These are phyloP conservation scores for Drosophila pegasa DNA, from an alignment of 2,888 invertebrate genomes.

Conservation along the genomic window DNA sequence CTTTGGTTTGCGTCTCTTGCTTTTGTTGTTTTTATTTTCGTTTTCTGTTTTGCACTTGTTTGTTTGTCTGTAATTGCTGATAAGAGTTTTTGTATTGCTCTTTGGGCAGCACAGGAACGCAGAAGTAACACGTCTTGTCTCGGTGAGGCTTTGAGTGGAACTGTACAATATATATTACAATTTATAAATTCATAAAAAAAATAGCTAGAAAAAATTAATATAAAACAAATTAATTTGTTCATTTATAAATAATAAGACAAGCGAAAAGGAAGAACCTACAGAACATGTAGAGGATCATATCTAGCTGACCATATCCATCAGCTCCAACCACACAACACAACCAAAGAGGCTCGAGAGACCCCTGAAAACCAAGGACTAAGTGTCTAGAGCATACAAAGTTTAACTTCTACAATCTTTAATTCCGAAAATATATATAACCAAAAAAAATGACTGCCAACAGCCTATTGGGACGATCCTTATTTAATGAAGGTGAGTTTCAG, in stretches of 20 bases:
- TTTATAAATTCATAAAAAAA: too few relatives aligned
- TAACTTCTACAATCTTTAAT: not conserved
- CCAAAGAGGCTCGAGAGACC: constrained; percentile 61
- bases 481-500: constrained; percentile 68
- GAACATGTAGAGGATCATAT: constrained; percentile 79
- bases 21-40: too few relatives aligned
- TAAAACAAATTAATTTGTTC: not conserved
- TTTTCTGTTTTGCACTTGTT: too few relatives aligned
- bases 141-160: too few relatives aligned
- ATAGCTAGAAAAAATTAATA: not conserved
- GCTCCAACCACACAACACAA: constrained; percentile 52
- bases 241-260: constrained; percentile 10
- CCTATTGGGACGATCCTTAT: constrained; percentile 70
- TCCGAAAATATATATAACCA: not conserved
- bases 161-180: too few relatives aligned
- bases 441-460: constrained; percentile 73
- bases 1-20: too few relatives aligned
- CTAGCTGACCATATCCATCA: constrained; percentile 22
- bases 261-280: constrained; percentile 39
- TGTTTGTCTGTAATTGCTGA: too few relatives aligned
- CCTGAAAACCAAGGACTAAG: constrained; percentile 16
- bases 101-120: too few relatives aligned
- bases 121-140: too few relatives aligned
- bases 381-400: not conserved
- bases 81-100: too few relatives aligned